Conservation (phyloP, 2,888 invertebrate species). For the Drosophila pseudotalamancana region DNA sequence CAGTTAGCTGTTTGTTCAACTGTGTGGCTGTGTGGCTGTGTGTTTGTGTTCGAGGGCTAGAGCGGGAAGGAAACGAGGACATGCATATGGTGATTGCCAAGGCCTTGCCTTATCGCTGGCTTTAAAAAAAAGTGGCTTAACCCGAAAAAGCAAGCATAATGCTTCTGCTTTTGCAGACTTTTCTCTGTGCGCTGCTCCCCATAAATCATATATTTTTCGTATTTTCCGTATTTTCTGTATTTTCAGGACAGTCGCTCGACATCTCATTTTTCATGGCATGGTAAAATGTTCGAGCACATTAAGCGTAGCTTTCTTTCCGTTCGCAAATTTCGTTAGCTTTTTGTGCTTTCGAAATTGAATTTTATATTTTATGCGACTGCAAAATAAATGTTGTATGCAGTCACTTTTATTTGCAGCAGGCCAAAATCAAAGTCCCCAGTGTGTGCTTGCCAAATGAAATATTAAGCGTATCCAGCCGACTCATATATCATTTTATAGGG, state of each 20-base stretch:
- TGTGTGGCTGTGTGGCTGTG: constrained; percentile 1
- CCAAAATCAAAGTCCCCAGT: constrained; percentile 57
- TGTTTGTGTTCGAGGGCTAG: constrained; percentile 8
- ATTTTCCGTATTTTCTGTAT: constrained; percentile 21
- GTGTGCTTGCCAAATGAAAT: constrained; percentile 66
- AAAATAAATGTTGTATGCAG: constrained; percentile 56
- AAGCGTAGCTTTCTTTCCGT: constrained; percentile 33
- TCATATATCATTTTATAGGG: constrained; percentile 29
- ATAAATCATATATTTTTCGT: constrained; percentile 67
- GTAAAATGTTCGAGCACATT: constrained; percentile 62
- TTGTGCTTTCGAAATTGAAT: constrained; percentile 59
- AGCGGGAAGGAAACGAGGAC: constrained; percentile 32
- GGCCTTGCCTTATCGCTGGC: constrained; percentile 51
- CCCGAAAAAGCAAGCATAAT: constrained; percentile 36
- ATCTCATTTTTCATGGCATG: constrained; percentile 57
- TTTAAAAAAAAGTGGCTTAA: constrained; percentile 46
- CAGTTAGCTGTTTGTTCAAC: constrained; percentile 46
- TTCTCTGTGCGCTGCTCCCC: constrained; percentile 13
- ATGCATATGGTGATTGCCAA: constrained; percentile 74
- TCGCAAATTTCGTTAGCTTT: constrained; percentile 27
- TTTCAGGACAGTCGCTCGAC: neutral
- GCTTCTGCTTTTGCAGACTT: constrained; percentile 35
- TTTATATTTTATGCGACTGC: constrained; percentile 52
- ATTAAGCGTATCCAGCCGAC: constrained; percentile 41
- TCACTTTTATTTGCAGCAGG: constrained; percentile 42